Evolutionary conservation across 1,140 invertebrate species (phyloP).

Genomic region (Apis cerana): DNA sequence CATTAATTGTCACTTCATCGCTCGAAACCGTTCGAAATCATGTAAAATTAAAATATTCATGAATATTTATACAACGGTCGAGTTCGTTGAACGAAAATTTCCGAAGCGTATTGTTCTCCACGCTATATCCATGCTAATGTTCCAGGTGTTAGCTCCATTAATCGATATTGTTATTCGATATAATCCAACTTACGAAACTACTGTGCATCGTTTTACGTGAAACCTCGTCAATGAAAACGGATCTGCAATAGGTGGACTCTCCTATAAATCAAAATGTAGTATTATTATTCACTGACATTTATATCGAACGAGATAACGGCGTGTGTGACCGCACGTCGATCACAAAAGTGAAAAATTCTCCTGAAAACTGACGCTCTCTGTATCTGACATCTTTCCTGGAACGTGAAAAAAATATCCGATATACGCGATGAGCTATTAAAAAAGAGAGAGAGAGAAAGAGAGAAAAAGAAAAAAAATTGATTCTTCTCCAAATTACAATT

Average conservation of each 20-base stretch:
- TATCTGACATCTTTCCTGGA: not conserved
- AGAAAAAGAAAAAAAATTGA: too few species aligned
- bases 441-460: not conserved
- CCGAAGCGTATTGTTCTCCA: too few species aligned
- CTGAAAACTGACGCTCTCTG: not conserved
- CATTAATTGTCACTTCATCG: too few species aligned
- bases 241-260: too few species aligned
- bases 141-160: not conserved
- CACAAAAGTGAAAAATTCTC: slow-evolving; percentile 15
- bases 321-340: not conserved
- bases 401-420: not conserved
- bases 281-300: not conserved
- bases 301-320: slow-evolving; percentile 7
- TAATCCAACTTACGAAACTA: not conserved
- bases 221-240: slow-evolving; percentile 1
- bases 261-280: slow-evolving; percentile 9
- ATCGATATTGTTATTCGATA: not conserved
- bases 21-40: too few species aligned
- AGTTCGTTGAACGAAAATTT: too few species aligned
- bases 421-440: not conserved
- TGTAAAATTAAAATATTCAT: too few species aligned
- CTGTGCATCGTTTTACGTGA: not conserved
- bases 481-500: too few species aligned
- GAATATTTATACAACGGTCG: too few species aligned
- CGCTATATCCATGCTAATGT: too few species aligned